Evolutionary conservation across 2,113 vertebrate species (phyloP).

Genomic region (Apteryx mantelli): DNA sequence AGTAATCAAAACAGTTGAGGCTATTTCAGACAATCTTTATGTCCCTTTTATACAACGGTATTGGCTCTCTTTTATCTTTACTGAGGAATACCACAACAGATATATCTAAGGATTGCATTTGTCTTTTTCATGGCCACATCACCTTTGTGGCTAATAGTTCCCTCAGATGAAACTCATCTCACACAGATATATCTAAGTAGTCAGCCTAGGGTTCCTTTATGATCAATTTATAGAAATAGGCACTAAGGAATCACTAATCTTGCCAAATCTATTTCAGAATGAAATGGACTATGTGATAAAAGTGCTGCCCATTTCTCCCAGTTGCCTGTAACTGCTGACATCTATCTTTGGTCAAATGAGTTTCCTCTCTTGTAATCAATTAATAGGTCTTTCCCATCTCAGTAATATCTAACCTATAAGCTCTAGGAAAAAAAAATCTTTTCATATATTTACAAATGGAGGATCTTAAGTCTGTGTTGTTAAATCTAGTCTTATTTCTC

Average conservation of each 20-base stretch:
- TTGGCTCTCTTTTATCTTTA: background rate
- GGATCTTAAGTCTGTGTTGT: background rate
- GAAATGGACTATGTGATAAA: slow-evolving; percentile 8
- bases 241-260: slow-evolving; percentile 21
- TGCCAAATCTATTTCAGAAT: slow-evolving; percentile 22
- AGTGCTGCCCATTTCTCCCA: slow-evolving; percentile 5
- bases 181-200: background rate
- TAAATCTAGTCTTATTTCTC: background rate
- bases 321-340: background rate
- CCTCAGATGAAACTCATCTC: background rate
- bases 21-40: background rate
- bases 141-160: background rate
- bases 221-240: background rate
- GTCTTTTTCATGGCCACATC: background rate
- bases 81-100: background rate
- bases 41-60: background rate
- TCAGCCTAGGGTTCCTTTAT: background rate
- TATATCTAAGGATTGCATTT: background rate
- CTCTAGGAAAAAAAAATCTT: background rate
- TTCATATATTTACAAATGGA: background rate
- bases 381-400: background rate
- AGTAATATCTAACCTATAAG: background rate
- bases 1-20: background rate
- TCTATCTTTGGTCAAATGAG: slow-evolving; percentile 30
- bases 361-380: background rate